These are phyloP conservation scores for Standfussiana lucernea DNA, from an alignment of 2,888 invertebrate species.

Conservation along the genomic window DNA sequence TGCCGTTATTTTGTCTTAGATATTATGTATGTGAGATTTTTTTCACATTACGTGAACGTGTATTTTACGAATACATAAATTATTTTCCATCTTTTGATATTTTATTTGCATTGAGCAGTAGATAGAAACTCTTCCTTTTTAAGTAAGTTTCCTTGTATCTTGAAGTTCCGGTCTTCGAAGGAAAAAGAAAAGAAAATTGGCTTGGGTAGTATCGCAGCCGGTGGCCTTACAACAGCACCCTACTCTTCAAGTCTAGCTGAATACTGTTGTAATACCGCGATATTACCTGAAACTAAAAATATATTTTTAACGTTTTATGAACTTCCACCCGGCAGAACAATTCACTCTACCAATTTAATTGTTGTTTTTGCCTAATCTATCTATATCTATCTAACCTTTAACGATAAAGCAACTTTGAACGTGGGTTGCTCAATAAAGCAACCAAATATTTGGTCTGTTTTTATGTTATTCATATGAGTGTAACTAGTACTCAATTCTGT, in stretches of 20 bases:
- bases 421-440: no score
- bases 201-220: neutral
- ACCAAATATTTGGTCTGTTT: no score
- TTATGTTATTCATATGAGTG: no score
- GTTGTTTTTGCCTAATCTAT: no score
- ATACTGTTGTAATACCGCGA: neutral
- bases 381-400: no score
- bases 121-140: conserved; percentile 18
- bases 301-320: neutral
- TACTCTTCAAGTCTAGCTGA: neutral
- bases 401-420: no score
- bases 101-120: conserved; percentile 62
- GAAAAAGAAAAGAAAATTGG: neutral
- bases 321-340: neutral
- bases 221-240: neutral
- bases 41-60: conserved; percentile 47
- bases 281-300: neutral
- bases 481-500: no score
- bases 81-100: conserved; percentile 61
- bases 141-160: neutral
- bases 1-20: conserved; percentile 43
- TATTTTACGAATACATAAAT: conserved; percentile 67
- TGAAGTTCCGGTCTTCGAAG: neutral
- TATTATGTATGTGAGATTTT: conserved; percentile 51
- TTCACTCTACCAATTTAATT: no score